Conservation (phyloP, 2,888 invertebrate species). For the Cerceris ruficornis region DNA sequence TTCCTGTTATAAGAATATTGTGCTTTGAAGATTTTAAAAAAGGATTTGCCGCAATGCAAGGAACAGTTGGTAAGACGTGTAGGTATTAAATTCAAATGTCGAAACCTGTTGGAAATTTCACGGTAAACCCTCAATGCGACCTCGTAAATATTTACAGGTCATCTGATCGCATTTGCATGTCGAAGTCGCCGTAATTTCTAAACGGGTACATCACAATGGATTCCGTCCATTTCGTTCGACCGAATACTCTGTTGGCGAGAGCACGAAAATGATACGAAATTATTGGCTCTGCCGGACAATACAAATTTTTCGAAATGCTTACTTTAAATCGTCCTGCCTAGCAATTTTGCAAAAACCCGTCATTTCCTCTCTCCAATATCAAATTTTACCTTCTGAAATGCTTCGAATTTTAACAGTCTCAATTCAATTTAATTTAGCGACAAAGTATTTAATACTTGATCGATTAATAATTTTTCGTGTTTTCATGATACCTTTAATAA, state of each 20-base stretch:
- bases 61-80: not conserved
- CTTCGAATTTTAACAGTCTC: not conserved
- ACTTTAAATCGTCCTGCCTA: not conserved
- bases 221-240: slow-evolving; percentile 37
- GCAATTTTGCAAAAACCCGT: not conserved
- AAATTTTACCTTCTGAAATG: not conserved
- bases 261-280: slow-evolving; percentile 31
- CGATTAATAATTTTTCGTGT: too few relatives aligned
- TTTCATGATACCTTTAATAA: too few relatives aligned
- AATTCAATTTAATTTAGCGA: too few relatives aligned
- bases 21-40: not conserved
- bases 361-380: not conserved
- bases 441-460: too few relatives aligned
- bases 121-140: slow-evolving; percentile 28
- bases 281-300: not conserved
- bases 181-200: slow-evolving; percentile 58
- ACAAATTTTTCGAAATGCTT: not conserved
- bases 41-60: not conserved
- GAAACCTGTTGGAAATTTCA: slow-evolving; percentile 18
- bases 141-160: slow-evolving; percentile 69
- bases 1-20: not conserved
- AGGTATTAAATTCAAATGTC: slow-evolving; percentile 17
- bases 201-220: slow-evolving; percentile 54
- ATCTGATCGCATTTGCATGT: slow-evolving; percentile 65
- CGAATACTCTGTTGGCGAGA: slow-evolving; percentile 14